Evolutionary conservation across 2,797 vertebrate genomes (phyloP).

Genomic region (Darevskia nairensis): DNA sequence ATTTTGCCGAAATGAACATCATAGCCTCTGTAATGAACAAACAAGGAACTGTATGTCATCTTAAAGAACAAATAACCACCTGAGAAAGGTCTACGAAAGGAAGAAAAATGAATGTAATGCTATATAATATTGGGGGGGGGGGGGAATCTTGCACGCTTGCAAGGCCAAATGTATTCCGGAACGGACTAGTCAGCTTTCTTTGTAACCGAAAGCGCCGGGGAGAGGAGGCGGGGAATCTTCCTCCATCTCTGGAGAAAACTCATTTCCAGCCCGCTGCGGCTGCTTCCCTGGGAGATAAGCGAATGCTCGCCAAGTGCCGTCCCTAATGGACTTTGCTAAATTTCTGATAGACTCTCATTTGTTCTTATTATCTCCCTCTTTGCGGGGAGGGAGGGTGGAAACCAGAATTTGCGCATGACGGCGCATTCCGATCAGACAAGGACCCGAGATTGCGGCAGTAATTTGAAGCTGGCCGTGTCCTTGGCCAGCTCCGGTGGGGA

Average conservation of each 20-base stretch:
- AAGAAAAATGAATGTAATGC: not conserved
- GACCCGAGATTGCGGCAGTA: not conserved
- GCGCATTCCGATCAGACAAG: constrained; percentile 21
- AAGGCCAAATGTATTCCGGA: not conserved
- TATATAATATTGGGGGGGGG: not conserved
- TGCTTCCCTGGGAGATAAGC: constrained; percentile 38
- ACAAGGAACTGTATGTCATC: not conserved
- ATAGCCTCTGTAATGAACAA: not conserved
- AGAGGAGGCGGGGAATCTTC: constrained; percentile 10
- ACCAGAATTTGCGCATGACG: not conserved
- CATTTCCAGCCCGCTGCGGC: constrained; percentile 24
- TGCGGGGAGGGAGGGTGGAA: not conserved
- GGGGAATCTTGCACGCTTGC: not conserved
- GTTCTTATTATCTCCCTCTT: constrained; percentile 24
- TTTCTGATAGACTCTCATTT: constrained; percentile 38
- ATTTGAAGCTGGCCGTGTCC: not conserved
- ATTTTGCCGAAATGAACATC: not conserved
- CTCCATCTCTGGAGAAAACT: constrained; percentile 39
- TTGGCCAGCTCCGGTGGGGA: not conserved
- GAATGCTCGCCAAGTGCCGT: constrained; percentile 25
- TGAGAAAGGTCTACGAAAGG: not conserved
- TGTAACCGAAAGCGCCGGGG: constrained; percentile 44
- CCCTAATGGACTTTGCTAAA: constrained; percentile 40
- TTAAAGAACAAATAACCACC: not conserved
- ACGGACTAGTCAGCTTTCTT: constrained; percentile 35